Evolutionary conservation across 2,797 vertebrate species (phyloP), one percentile per base, ranked within the genome.

Genomic region (Eleutherodactylus coqui): DNA sequence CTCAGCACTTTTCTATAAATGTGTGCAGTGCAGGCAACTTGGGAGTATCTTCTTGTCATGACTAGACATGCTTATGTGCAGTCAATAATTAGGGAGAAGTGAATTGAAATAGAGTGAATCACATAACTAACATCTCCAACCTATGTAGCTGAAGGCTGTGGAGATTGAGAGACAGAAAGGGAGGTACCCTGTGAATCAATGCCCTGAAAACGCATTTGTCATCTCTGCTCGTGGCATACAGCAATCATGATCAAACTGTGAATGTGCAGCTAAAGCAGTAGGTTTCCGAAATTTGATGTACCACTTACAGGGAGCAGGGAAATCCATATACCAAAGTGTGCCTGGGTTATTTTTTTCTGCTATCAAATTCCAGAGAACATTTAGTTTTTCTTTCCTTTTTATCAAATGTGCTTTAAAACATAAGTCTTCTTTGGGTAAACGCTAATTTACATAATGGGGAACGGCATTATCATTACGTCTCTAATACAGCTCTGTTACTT

Each of bases 131-230:
- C 47, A 76, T 76, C 43, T 55, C 43, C 62, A 17, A 38, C 38
- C 47, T 32, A 4, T 79, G 47, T 73, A 45, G 84, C 84, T 79
- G 6, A 43, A 14, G 67, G 84, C 84, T 82, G n/a, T 72, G 47
- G 1, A 69, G 6, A 36, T 27, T 79, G 64, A 85, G 24, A 78
- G 16, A 21, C 51, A 70, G 24, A 17, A 72, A 85, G 60, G 77
- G 45, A 47, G 67, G 45, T 34, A 45, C 8, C 49, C 36, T 69
- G 76, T 85, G 76, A 85, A 79, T 79, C 62, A 85, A 55, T 70
- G 14, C 29, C 51, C 51, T 27, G 64, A 58, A 60, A 58, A 29
- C 32, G n/a, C 29, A 41, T 38, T 82, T 73, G 67, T 82, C 67
- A 82, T 82, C 16, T 82, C 80, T 82, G 80, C 69, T 77, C 13